These are phyloP conservation scores for Arvicanthis niloticus DNA, from an alignment of 2,113 vertebrate species.

Conservation along the genomic window DNA sequence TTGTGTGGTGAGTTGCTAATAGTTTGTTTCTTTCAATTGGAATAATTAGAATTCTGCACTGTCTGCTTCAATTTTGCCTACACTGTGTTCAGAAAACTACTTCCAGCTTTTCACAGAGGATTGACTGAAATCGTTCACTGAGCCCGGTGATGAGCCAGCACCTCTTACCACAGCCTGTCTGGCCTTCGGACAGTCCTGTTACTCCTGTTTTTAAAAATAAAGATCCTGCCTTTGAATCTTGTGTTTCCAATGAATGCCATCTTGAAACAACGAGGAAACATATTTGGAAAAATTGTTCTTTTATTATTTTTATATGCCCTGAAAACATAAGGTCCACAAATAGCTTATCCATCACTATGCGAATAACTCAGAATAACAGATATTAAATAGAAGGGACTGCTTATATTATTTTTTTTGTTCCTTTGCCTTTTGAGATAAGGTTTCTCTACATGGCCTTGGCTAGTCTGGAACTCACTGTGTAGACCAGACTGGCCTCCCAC, in stretches of 20 bases:
- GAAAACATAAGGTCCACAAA: background rate
- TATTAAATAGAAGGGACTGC: background rate
- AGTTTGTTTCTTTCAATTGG: slow-evolving; percentile 11
- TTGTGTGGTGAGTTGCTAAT: slow-evolving; percentile 37
- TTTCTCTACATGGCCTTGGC: background rate
- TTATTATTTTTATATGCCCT: background rate
- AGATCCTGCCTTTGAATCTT: background rate
- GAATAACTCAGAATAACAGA: background rate
- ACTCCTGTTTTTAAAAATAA: background rate
- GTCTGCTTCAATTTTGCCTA: slow-evolving; percentile 45
- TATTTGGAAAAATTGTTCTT: background rate
- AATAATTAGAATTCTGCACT: slow-evolving; percentile 41
- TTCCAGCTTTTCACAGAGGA: background rate
- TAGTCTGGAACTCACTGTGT: background rate
- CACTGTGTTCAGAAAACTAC: background rate
- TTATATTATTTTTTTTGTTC: background rate
- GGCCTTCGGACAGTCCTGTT: background rate
- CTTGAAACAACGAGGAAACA: background rate
- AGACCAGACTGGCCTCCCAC: background rate
- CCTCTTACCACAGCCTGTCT: background rate
- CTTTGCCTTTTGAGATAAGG: background rate
- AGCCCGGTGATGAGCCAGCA: background rate
- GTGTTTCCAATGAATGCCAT: background rate
- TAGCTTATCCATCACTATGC: background rate
- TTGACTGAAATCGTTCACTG: background rate